Evolutionary conservation across 37 sponge, comb jelly and placozoan species (phyloP), one percentile per base, ranked within the genome.

Genomic region (Cliona cf. orientalis): DNA sequence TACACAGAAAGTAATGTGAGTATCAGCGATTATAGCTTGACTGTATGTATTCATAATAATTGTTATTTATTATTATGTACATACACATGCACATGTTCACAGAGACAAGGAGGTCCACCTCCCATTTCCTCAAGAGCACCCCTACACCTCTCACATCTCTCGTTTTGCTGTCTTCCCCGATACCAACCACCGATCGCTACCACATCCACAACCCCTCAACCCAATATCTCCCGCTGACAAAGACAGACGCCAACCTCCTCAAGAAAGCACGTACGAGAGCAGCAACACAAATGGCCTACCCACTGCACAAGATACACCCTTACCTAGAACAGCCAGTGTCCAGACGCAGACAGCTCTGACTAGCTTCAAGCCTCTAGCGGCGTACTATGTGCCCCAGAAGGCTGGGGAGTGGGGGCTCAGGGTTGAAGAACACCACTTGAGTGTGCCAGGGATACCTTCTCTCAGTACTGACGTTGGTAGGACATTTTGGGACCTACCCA

Each of bases 71-170:
- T 49, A 49, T 49, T 49, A 17, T 11, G 17, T 29, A 19, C 5
- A n/a, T n/a, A n/a, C n/a, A n/a, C 66, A 66, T 36, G 33, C 66
- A 66, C 36, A 66, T 29, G 33, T 29, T 31, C 66, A 66, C 74
- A 94, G 95, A 25, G 37, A 72, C 23, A 87, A 80, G 33, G 89
- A 87, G 58, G 23, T 91, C 2, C 43, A 56, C 28, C 72, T 61
- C 2, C 88, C 88, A 12, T 94, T 91, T 45, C 95, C 95, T 25
- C 81, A 89, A 0, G 89, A 94, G 78, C 95, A 94, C 58, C 95
- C 95, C 9, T 90, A 65, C 72, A 72, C 88, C 45, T 94, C 95
- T 14, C 95, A 94, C 72, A 91, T 73, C 7, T 72, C 88, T 2
- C 66, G 76, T 34, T 94, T 91, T 64, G 58, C 80, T 14, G 76